Evolutionary conservation across 2,888 invertebrate species (phyloP).

Genomic region (Nemurella pictetii): DNA sequence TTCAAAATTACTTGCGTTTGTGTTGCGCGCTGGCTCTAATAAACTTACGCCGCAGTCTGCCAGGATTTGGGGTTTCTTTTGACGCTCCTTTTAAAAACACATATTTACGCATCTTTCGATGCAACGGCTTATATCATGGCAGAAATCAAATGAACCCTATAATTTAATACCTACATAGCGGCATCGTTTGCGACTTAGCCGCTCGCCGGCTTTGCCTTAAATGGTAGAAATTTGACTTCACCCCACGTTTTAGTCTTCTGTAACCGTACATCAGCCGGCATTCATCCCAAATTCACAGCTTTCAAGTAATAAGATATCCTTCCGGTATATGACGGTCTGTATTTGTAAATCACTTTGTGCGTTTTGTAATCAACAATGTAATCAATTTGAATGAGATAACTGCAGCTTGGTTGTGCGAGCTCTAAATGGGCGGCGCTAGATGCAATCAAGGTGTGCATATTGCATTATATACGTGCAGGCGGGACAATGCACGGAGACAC

Average conservation of each 20-base stretch:
- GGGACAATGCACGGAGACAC: neutral
- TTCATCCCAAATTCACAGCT: neutral
- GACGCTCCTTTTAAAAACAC: neutral
- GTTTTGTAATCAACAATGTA: neutral
- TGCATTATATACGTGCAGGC: no score
- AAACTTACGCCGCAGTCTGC: neutral
- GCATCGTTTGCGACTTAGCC: neutral
- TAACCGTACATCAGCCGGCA: neutral
- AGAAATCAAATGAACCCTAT: neutral
- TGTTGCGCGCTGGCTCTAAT: neutral
- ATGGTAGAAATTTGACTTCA: neutral
- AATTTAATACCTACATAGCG: neutral
- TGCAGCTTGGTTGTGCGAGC: neutral
- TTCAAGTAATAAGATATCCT: neutral
- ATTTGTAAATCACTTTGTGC: neutral
- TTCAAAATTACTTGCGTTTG: neutral
- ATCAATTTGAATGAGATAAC: neutral
- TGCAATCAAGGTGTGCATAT: conserved; percentile 11
- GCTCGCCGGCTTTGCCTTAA: neutral
- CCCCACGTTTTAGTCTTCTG: neutral
- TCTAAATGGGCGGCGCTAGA: neutral
- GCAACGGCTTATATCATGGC: neutral
- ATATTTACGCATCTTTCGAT: neutral
- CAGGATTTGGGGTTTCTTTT: neutral
- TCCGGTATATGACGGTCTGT: neutral